Conservation (phyloP, 2,888 invertebrate genomes). For the Drosophila mulleri region DNA sequence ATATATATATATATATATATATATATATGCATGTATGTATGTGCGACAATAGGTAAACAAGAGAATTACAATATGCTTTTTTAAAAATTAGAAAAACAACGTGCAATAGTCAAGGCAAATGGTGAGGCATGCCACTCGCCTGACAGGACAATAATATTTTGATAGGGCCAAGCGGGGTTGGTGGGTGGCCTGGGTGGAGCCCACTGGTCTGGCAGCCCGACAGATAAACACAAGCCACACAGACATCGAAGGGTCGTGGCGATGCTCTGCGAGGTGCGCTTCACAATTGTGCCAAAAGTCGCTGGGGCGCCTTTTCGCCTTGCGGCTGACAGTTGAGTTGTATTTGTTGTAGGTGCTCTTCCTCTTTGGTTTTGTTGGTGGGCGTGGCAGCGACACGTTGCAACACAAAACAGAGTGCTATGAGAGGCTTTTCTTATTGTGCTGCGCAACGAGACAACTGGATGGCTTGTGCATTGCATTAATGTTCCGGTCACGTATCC, state of each 20-base stretch:
- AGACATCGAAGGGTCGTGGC: conserved; percentile 11
- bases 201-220: background rate
- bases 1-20: background rate
- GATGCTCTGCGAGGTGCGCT: background rate
- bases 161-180: too few relatives aligned
- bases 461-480: conserved; percentile 72
- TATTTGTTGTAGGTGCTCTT: conserved; percentile 27
- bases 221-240: conserved; percentile 50
- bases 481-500: conserved; percentile 85
- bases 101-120: conserved; percentile 37
- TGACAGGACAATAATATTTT: conserved; percentile 72
- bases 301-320: conserved; percentile 17
- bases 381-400: conserved; percentile 47
- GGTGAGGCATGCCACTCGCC: conserved; percentile 27
- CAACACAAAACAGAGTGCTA: conserved; percentile 41
- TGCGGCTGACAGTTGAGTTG: conserved; percentile 57
- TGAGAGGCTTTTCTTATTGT: conserved; percentile 27
- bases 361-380: background rate
- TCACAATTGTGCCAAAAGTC: conserved; percentile 9
- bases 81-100: conserved; percentile 72
- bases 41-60: conserved; percentile 64
- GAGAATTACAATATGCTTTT: conserved; percentile 77
- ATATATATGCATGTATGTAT: background rate
- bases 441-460: conserved; percentile 28
- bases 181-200: too few relatives aligned